Evolutionary conservation across 2,113 vertebrate genomes (phyloP), one percentile per base, ranked within the genome.

Genomic region (Poeciliopsis retropinna): DNA sequence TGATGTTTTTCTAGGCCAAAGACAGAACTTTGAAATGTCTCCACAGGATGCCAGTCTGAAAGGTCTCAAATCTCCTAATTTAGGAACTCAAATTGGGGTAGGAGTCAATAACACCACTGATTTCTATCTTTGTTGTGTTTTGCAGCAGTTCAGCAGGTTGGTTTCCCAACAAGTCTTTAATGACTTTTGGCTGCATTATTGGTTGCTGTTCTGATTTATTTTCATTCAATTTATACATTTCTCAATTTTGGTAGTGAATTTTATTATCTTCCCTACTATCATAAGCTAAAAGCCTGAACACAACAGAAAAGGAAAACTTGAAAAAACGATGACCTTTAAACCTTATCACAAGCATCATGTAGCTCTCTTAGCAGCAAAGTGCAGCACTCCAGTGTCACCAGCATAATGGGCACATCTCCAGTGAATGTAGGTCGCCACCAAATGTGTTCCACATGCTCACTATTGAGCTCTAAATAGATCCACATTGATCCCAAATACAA

Each of bases 401-500:
- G 29, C 25, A 57, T 32, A 82, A 81, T n/a, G 29, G 64, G 76
- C 68, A 61, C 75, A 60, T 57, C 70, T 32, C 57, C 30, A 22
- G 3, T 70, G 44, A 39, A 92, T 86, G 73, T 88, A 82, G 86
- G 86, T 87, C 85, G 82, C 63, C 67, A 64, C 30, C 72, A 63
- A 37, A 71, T 70, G 72, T 7, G 65, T 79, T 82, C 68, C 68
- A 44, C 39, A 61, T 51, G 57, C 39, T 71, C 62, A 62, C 61
- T 60, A 8, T n/a, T 57, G 29, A 28, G 73, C 69, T 77, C 67
- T 27, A 77, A 79, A 76, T n/a, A 13, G 44, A 67, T 67, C 71
- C 37, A 28, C 72, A 85, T 85, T 72, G 78, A 88, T 82, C 61
- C 70, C 37, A 41, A 31, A 63, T 37, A 54, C 61, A 67, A 63